Evolutionary conservation across 2,797 vertebrate species (phyloP).

Genomic region (Hipposideros larvatus): DNA sequence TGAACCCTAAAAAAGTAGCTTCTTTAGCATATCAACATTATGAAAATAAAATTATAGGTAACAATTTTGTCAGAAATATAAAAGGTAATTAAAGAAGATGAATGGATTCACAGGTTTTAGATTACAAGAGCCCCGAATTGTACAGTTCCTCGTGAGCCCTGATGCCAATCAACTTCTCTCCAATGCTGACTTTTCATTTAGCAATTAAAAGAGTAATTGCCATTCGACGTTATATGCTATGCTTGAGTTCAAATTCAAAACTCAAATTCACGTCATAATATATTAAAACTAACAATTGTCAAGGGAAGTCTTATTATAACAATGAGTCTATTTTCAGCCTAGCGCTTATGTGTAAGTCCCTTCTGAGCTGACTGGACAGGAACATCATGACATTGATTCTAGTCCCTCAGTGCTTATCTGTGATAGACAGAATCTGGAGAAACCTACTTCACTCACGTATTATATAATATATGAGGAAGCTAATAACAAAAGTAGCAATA

Average conservation of each 20-base stretch:
- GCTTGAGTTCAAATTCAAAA: constrained; percentile 35
- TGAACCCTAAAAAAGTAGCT: not conserved
- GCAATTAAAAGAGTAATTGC: not conserved
- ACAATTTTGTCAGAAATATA: not conserved
- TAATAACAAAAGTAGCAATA: not conserved
- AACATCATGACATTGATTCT: not conserved
- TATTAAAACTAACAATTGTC: constrained; percentile 6
- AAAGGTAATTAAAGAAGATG: not conserved
- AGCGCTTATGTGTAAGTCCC: not conserved
- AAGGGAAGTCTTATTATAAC: not conserved
- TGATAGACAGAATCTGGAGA: not conserved
- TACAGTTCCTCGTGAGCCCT: not conserved
- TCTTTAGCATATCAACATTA: not conserved
- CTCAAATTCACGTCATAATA: not conserved
- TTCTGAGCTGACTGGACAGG: not conserved
- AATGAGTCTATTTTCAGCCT: not conserved
- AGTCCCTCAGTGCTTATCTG: not conserved
- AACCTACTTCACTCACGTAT: not conserved
- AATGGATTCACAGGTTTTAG: not conserved
- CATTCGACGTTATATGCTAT: not conserved
- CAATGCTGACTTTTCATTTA: not conserved
- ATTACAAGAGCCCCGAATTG: not conserved
- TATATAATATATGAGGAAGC: not conserved
- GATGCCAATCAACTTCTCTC: not conserved
- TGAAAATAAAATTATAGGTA: not conserved